Percentiles rank a stretch among this genome's conserved stretches.
These are phyloP conservation scores for Catostylus mosaicus DNA, from an alignment of 30 jellyfish, hydroid and myxozoan genomes.

Conservation along the genomic window DNA sequence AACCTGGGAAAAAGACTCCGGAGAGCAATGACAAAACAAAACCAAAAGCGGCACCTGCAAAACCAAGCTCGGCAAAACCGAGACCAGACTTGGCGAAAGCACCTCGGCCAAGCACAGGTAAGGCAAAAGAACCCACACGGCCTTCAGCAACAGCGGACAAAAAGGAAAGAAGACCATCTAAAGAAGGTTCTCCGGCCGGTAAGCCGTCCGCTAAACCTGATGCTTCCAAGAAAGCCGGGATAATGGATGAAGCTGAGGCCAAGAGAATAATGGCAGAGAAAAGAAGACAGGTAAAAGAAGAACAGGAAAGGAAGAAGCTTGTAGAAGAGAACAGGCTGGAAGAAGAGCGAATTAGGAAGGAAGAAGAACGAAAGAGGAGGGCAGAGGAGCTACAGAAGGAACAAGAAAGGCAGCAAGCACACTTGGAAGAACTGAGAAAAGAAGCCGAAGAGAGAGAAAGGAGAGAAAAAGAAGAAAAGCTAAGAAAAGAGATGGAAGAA, in stretches of 20 bases:
- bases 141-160: conserved; percentile 4
- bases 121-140: neutral
- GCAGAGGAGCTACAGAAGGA: conserved; percentile 55
- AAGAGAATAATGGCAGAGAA: conserved; percentile 71
- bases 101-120: conserved; percentile 11
- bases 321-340: conserved; percentile 56
- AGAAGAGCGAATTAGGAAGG: conserved; percentile 59
- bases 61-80: conserved; percentile 13
- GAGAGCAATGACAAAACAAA: conserved; percentile 25
- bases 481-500: conserved; percentile 64
- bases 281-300: conserved; percentile 76
- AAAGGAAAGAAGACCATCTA: neutral
- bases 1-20: conserved; percentile 32
- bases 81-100: conserved; percentile 17
- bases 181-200: conserved; percentile 31
- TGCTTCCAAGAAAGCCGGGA: conserved; percentile 52
- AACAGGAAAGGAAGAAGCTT: conserved; percentile 56
- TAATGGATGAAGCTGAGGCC: conserved; percentile 73
- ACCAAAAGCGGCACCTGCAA: conserved; percentile 42
- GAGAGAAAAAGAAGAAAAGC: conserved; percentile 64
- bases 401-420: conserved; percentile 69
- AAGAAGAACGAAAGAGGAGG: conserved; percentile 64
- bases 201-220: conserved; percentile 28
- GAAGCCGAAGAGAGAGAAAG: conserved; percentile 77
- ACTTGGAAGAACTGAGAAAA: conserved; percentile 51